Conservation (phyloP, 1,140 invertebrate species). For the Chionoecetes opilio region DNA sequence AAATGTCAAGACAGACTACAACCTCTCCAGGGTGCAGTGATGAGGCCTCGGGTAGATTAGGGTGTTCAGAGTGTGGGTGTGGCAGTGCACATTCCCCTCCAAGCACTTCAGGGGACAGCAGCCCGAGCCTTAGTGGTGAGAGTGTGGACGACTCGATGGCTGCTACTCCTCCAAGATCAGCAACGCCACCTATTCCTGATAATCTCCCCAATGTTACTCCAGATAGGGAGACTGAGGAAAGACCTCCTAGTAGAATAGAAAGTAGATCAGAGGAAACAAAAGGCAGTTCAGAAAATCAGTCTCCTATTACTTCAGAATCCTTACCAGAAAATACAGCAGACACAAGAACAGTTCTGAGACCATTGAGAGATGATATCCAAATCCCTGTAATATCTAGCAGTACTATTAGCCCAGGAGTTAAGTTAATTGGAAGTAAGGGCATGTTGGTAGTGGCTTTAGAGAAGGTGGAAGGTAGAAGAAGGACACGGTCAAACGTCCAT, state of each 20-base stretch:
- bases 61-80: conserved; percentile 74
- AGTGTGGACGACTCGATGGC: conserved; percentile 33
- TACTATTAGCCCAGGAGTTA: conserved; percentile 69
- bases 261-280: conserved; percentile 56
- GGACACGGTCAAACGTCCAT: conserved; percentile 69
- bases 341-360: conserved; percentile 48
- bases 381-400: conserved; percentile 81
- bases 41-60: conserved; percentile 47
- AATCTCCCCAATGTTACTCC: conserved; percentile 10
- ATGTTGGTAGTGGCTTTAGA: conserved; percentile 53
- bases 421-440: conserved; percentile 53
- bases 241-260: conserved; percentile 48
- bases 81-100: conserved; percentile 69
- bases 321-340: conserved; percentile 49
- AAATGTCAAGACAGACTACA: background rate
- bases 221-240: conserved; percentile 34
- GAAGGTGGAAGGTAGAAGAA: conserved; percentile 65
- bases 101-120: conserved; percentile 70
- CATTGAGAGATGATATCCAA: conserved; percentile 80
- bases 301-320: conserved; percentile 50
- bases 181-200: conserved; percentile 33
- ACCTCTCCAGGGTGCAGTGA: background rate
- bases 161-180: conserved; percentile 39
- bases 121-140: conserved; percentile 27
- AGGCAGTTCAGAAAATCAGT: conserved; percentile 54